Base-by-base conservation (phyloP, 2,888 invertebrate species). In the Lapara coniferarum region DNA sequence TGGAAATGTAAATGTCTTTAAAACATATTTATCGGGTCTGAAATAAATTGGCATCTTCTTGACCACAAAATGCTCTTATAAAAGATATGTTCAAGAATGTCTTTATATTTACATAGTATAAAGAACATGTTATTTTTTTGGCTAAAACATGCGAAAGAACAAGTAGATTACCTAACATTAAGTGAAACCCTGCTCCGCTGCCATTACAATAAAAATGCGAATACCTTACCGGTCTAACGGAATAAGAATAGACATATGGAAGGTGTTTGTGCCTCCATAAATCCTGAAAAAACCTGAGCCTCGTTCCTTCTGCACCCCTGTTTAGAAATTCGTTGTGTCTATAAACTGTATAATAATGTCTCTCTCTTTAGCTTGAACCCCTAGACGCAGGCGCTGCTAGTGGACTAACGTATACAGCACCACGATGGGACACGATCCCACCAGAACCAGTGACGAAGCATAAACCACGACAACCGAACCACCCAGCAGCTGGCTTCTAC, bases 321-420 rank as follows among this genome's bases (percentile, higher is more conserved):
- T 37, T 8, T 37, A 7, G 37, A 7, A 37, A 8, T 37, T 4
- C 7, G 8, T 37, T 37, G n/a, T 44, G 25, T 25, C 25, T 25
- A 37, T 14, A 30, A 10, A 37, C 37, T 37, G 7, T 25, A 49
- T 25, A 52, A 56, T 55, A 14, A 66, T 68, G 6, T 58, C 56
- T 51, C 16, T 68, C 3, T 63, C 75, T 71, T 51, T 75, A 98
- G 95, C 95, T 98, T 84, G 96, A 97, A 87, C 98, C 98, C 5
- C 90, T 98, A 78, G 98, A 98, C 87, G 98, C 97, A 19, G 98
- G 98, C 52, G 98, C 98, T 53, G 98, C 98, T 84, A 97, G 97
- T 85, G 98, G 98, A 1, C 96, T 98, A 85, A 98, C 98, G 69
- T 98, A 98, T 90, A 98, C 98, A 66, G 97, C 98, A 63, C 98